phyloP scores from a whole-genome alignment of 1,140 invertebrate genomes.

The Ephestia elutella region DNA sequence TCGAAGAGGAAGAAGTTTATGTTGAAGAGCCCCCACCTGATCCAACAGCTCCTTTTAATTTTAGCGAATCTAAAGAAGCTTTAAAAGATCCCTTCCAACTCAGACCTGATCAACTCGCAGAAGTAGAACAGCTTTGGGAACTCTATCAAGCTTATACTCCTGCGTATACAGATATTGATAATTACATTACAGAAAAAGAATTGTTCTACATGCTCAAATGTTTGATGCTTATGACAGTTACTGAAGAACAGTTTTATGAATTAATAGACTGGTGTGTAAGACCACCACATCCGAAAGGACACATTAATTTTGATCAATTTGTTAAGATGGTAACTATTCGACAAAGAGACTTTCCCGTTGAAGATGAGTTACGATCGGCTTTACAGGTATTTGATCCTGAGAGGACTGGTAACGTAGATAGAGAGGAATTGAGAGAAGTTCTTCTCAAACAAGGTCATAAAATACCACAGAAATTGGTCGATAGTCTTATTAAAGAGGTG shows the following conservation, averaged over 20 bases:
- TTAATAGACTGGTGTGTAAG: conserved; percentile 53
- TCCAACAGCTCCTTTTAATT: conserved; percentile 54
- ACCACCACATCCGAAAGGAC: conserved; percentile 53
- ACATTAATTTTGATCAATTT: conserved; percentile 61
- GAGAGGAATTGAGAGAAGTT: conserved; percentile 51
- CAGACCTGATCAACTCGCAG: conserved; percentile 51
- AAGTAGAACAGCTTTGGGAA: conserved; percentile 64
- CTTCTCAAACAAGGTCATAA: conserved; percentile 50
- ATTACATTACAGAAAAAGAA: conserved; percentile 61
- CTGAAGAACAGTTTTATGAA: conserved; percentile 57
- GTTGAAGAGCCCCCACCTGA: conserved; percentile 55
- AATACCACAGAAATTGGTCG: conserved; percentile 44
- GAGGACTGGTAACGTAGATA: conserved; percentile 44
- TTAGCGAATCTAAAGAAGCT: conserved; percentile 56
- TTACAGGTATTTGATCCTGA: conserved; percentile 54
- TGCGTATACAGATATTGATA: conserved; percentile 57
- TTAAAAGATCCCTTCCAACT: conserved; percentile 52
- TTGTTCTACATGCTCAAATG: conserved; percentile 61
- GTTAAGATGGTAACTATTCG: conserved; percentile 59
- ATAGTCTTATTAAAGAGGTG: conserved; percentile 63
- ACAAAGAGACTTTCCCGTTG: conserved; percentile 50
- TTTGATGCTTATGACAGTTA: conserved; percentile 55
- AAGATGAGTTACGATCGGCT: conserved; percentile 56
- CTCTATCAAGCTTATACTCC: conserved; percentile 60
- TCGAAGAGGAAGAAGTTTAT: conserved; percentile 49